Conservation (phyloP, 1,140 invertebrate species). For the Neomicropteryx cornuta region DNA sequence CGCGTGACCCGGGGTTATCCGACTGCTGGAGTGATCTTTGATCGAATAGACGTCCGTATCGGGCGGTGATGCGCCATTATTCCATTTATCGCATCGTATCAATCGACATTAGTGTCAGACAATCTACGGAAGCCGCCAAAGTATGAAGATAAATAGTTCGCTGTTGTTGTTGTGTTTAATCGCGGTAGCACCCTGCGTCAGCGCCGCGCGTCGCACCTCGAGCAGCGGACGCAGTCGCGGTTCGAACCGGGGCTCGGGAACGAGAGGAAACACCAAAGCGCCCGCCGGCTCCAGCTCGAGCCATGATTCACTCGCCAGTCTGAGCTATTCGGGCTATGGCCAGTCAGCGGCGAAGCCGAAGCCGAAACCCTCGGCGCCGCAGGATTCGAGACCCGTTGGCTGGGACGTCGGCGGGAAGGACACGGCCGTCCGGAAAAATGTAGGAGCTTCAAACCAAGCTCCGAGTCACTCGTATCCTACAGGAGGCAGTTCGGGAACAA, state of each 20-base stretch:
- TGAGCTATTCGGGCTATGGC: constrained; percentile 13
- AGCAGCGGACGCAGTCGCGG: constrained; percentile 10
- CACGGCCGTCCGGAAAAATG: constrained; percentile 7
- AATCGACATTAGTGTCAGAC: constrained; percentile 14
- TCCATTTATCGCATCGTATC: constrained; percentile 14
- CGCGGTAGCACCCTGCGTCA: background rate
- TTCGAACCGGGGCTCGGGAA: constrained; percentile 3
- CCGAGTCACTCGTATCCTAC: no score
- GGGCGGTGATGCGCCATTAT: no score
- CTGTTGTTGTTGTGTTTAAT: constrained; percentile 6
- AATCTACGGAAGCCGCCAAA: constrained; percentile 9
- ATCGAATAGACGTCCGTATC: no score
- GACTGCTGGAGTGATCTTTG: no score
- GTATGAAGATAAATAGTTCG: constrained; percentile 10
- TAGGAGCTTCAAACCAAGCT: constrained; percentile 7
- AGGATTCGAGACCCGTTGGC: constrained; percentile 5
- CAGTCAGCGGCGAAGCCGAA: constrained; percentile 2
- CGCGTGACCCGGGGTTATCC: no score
- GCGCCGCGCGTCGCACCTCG: constrained; percentile 9
- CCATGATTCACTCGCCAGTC: constrained; percentile 9
- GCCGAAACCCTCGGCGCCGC: constrained; percentile 6
- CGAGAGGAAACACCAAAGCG: constrained; percentile 3
- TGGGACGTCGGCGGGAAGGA: constrained; percentile 13
- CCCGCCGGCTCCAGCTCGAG: background rate
- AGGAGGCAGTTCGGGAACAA: no score